Base-by-base conservation (phyloP, 2,888 invertebrate species). In the Molorchus minor region DNA sequence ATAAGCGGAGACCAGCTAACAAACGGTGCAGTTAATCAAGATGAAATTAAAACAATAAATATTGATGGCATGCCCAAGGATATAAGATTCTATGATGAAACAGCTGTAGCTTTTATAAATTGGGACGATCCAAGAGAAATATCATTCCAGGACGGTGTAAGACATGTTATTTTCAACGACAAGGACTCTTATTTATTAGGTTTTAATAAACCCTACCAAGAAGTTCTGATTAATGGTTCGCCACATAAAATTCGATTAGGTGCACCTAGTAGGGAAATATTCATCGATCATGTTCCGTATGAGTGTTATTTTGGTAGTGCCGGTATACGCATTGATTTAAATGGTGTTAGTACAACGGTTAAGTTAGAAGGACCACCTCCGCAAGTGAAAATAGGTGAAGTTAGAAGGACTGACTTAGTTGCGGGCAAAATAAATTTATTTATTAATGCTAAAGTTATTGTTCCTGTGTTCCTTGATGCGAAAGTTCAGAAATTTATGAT, bases 251-350 rank as follows among this genome's bases (percentile, higher is more conserved):
- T 98, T 30, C 87, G 91, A 68, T 90, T 97, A 68, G 98, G 98
- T 12, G 93, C 93, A 8, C 96, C 96, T 0, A 94, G 96, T 0
- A 85, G 96, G 52, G 97, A 98, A 75, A 82, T 98, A 29, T 93
- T 89, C 72, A 89, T 99, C 44, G 94, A 98, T 77, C 91, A 91
- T 5, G 85, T 89, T 61, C 92, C 93, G 84, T 96, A 90, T 78
- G 96, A 96, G 77, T 93, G 95, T 71, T 93, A 91, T 79, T 98
- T 98, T 78, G 95, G 93, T 25, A 96, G 95, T 0, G 90, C 92
- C 41, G 90, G 94, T 0, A 86, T 94, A 44, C 87, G 88, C 1
- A 89, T 96, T 7, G 88, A 91, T 38, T 85, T 98, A 30, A 90
- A 91, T 57, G 91, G 90, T 1, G 87, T 90, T 61, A 85, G 88